A percentile compares a stretch with the other conserved stretches of the same genome.
Evolutionary conservation across 2,888 invertebrate species (phyloP).

Genomic region (Dendrolimus pini): DNA sequence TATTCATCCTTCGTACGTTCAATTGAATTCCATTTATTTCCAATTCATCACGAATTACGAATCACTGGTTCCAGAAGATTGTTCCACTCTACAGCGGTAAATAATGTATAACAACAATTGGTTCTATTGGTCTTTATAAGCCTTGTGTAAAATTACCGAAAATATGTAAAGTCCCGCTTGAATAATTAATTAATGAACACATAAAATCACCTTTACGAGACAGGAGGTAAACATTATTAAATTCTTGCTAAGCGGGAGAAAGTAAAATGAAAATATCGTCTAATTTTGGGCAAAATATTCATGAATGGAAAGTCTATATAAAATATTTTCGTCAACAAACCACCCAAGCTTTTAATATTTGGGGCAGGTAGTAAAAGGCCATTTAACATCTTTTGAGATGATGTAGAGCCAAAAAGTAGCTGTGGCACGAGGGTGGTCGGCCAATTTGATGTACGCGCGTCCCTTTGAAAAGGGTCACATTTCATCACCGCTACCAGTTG

Average conservation of each 20-base stretch:
- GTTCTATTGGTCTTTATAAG: neutral
- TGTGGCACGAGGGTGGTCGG: conserved; percentile 13
- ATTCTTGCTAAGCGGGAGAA: conserved; percentile 28
- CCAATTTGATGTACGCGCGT: conserved; percentile 28
- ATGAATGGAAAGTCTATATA: conserved; percentile 33
- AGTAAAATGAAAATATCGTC: conserved; percentile 21
- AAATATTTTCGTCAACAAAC: conserved; percentile 36
- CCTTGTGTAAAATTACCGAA: neutral
- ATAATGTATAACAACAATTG: neutral
- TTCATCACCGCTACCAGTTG: conserved; percentile 24
- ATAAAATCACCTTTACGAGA: conserved; percentile 17
- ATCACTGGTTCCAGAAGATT: too few relatives aligned
- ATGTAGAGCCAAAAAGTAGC: conserved; percentile 22
- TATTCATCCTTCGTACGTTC: too few relatives aligned
- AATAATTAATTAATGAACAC: neutral
- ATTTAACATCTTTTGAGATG: conserved; percentile 24
- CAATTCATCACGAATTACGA: too few relatives aligned
- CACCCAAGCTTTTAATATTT: conserved; percentile 18
- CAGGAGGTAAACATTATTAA: conserved; percentile 31
- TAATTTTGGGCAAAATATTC: conserved; percentile 38
- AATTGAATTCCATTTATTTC: too few relatives aligned
- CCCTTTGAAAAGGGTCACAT: conserved; percentile 34
- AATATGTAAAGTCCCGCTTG: neutral
- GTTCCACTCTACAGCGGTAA: too few relatives aligned
- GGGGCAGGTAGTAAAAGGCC: conserved; percentile 18